Evolutionary conservation across 2,113 vertebrate genomes (phyloP).

Genomic region (Hypanus sabinus): DNA sequence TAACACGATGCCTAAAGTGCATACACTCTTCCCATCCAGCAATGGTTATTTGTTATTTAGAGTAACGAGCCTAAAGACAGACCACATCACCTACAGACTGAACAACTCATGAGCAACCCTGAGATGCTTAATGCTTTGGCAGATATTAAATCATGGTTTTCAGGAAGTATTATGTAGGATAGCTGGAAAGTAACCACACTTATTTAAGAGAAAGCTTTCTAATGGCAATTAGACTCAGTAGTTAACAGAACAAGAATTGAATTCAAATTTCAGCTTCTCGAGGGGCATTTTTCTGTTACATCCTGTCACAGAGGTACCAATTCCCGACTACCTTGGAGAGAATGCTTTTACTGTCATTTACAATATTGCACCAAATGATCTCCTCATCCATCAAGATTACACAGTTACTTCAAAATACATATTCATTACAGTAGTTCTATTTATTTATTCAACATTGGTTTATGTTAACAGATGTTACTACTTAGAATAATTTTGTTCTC

Average conservation of each 20-base stretch:
- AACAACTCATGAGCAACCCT: neutral
- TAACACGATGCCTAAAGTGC: too few species aligned
- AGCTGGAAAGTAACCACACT: neutral
- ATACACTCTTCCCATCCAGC: too few species aligned
- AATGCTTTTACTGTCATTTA: neutral
- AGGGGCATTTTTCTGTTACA: neutral
- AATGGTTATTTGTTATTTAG: neutral
- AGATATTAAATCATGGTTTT: neutral
- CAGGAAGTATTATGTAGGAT: neutral
- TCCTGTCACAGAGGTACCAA: neutral
- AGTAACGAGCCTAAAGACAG: neutral
- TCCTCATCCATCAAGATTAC: neutral
- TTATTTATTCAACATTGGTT: neutral
- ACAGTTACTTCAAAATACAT: neutral
- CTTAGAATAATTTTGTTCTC: neutral
- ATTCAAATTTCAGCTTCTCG: constrained; percentile 8
- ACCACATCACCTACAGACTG: neutral
- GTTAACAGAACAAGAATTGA: neutral
- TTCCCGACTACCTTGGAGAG: neutral
- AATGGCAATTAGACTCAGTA: neutral
- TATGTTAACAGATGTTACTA: neutral
- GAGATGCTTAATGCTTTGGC: neutral
- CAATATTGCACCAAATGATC: neutral
- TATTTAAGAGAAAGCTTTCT: neutral
- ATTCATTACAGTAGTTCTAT: neutral